Base-by-base conservation (phyloP, 1,140 invertebrate genomes). In the Caerostris darwini region DNA sequence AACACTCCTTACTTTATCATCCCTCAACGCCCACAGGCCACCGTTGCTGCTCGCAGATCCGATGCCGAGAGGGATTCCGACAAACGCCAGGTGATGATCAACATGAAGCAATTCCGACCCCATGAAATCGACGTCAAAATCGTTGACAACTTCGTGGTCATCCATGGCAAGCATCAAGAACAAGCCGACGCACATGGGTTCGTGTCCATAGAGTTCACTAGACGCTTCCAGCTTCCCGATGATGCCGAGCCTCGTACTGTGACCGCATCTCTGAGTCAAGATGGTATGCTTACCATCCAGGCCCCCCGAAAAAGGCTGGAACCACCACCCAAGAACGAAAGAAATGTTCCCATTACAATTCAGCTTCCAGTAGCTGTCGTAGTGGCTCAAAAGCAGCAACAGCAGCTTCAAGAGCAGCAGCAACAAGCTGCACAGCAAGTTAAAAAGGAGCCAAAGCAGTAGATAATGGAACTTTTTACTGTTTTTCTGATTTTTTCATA, bases 91-190 rank as follows among this genome's bases (percentile, higher is more conserved):
- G 97, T 98, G 3, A 97, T 97, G 81, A 96, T 98, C 71, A 98
- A 99, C 95, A 97, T 98, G 0, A 97, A 98, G 95, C 98, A 99
- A 95, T 98, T 98, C 96, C 96, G 97, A 14, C 98, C 98, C 0
- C 97, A 98, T 88, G 98, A 98, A 96, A 97, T 99, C 57, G 97
- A 97, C 34, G 98, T 99, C 0, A 99, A 98, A 96, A 98, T 98
- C 0, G 96, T 97, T 17, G 98, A 98, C 95, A 97, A 97, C 95
- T 97, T 96, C 90, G 97, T 99, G 17, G 96, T 98, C 7, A 97
- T 98, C 3, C 97, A 98, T 95, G 98, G 97, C 2, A 98, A 98
- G 96, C 98, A 98, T 95, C 98, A 98, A 95, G 97, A 98, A 95
- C 98, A 97, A 95, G 97, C 97, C 95, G 98, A 98, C 95, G 97